Evolutionary conservation across 2,113 vertebrate species (phyloP).

Genomic region (Osmerus eperlanus): DNA sequence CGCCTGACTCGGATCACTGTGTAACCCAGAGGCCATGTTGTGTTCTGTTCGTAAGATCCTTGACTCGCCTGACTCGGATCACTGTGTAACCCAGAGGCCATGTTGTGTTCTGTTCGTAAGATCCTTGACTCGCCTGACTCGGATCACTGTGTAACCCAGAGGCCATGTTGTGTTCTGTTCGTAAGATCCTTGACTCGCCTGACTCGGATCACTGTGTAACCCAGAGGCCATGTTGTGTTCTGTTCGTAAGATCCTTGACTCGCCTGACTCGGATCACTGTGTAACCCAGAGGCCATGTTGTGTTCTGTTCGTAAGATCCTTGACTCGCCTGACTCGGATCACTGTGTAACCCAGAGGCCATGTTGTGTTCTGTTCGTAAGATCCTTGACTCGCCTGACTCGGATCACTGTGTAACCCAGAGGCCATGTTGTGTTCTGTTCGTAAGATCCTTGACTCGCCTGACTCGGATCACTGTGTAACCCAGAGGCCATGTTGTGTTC

Average conservation of each 20-base stretch:
- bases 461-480: not conserved
- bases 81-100: not conserved
- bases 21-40: not conserved
- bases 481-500: not conserved
- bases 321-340: not conserved
- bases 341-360: not conserved
- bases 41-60: not conserved
- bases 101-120: not conserved
- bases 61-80: not conserved
- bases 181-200: not conserved
- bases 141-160: not conserved
- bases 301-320: not conserved
- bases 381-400: not conserved
- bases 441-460: not conserved
- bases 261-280: not conserved
- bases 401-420: not conserved
- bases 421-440: not conserved
- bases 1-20: not conserved
- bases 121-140: not conserved
- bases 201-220: not conserved
- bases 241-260: not conserved
- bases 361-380: not conserved
- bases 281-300: not conserved
- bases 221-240: not conserved
- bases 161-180: not conserved